Evolutionary conservation across 2,797 vertebrate species (phyloP).

Genomic region (Caiman crocodilus): DNA sequence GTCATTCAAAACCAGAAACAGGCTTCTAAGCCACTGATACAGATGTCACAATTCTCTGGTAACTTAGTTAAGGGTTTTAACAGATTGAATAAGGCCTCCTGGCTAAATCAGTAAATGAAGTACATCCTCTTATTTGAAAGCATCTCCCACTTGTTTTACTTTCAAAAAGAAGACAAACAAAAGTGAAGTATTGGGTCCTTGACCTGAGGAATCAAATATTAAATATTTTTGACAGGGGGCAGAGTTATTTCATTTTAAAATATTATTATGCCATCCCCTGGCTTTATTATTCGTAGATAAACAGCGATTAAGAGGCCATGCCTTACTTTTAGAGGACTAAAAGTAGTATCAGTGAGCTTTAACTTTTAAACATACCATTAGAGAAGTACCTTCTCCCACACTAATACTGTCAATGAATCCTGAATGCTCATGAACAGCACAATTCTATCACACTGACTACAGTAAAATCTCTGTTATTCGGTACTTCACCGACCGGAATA

Average conservation of each 20-base stretch:
- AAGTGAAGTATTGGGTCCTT: slow-evolving; percentile 42
- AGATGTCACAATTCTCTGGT: slow-evolving; percentile 39
- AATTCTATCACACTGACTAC: neutral
- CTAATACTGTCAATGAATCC: neutral
- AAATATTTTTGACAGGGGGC: slow-evolving; percentile 33
- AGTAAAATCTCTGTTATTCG: no score
- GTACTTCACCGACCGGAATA: no score
- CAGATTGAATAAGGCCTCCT: slow-evolving; percentile 51
- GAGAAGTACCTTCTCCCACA: neutral
- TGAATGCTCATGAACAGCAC: neutral
- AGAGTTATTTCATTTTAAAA: slow-evolving; percentile 14
- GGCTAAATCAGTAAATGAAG: slow-evolving; percentile 39
- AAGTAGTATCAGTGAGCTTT: neutral
- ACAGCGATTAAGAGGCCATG: neutral
- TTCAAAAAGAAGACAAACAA: slow-evolving; percentile 22
- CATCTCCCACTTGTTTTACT: slow-evolving; percentile 40
- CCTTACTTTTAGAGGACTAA: no score
- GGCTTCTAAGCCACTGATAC: slow-evolving; percentile 62
- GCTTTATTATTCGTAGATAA: neutral
- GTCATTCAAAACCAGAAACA: slow-evolving; percentile 46
- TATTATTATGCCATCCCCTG: neutral
- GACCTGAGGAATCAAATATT: slow-evolving; percentile 39
- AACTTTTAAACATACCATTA: neutral
- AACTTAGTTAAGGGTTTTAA: slow-evolving; percentile 59
- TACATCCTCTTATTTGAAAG: slow-evolving; percentile 21